Conservation (phyloP, 2,888 invertebrate genomes). For the Pandemis cinnamomeana region DNA sequence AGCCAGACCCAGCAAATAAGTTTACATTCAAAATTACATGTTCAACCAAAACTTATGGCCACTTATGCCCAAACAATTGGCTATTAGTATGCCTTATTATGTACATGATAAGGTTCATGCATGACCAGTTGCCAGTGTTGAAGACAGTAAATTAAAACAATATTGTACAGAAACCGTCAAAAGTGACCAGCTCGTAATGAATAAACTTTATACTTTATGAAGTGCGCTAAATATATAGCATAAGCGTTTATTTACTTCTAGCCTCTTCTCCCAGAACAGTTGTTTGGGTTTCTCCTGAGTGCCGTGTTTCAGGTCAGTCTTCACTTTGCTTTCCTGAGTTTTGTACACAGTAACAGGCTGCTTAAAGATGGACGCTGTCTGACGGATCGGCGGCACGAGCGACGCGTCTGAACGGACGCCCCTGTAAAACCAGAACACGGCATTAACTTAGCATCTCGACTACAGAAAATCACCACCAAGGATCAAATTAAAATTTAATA, state of each 20-base stretch:
- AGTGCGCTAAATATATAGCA: neutral
- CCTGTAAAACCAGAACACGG: conserved; percentile 72
- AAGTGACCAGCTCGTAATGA: no score
- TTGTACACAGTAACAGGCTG: conserved; percentile 98
- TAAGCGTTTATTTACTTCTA: conserved; percentile 73
- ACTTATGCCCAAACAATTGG: no score
- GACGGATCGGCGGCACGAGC: conserved; percentile 96
- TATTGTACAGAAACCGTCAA: no score
- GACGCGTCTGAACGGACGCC: conserved; percentile 94
- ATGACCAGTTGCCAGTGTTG: no score
- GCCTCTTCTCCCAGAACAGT: conserved; percentile 92
- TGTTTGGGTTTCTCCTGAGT: conserved; percentile 97
- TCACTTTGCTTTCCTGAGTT: conserved; percentile 95
- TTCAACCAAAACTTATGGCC: no score
- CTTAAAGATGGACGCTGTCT: conserved; percentile 99
- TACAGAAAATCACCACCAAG: conserved; percentile 18
- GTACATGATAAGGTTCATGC: no score
- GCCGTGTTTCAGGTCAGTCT: conserved; percentile 95
- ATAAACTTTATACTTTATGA: no score
- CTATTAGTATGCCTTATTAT: no score
- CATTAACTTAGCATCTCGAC: neutral
- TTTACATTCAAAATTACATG: no score
- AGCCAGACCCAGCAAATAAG: no score
- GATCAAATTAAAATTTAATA: neutral
- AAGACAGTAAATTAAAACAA: no score